These are phyloP conservation scores for Muscina levida DNA, from an alignment of 2,888 invertebrate species.

Conservation along the genomic window DNA sequence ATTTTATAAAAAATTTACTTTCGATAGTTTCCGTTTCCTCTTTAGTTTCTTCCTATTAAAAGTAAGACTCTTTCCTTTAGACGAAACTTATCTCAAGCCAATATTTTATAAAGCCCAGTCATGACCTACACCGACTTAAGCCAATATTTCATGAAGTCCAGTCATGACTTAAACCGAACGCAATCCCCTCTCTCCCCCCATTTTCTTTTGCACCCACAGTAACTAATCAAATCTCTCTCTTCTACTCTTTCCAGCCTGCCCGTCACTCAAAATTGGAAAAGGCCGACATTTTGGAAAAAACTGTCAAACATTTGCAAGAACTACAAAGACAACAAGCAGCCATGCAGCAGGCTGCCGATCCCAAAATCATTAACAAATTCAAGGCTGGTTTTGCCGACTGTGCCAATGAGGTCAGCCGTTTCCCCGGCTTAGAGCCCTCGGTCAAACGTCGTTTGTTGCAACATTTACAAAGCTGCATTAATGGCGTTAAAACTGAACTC, in stretches of 20 bases:
- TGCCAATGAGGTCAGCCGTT: conserved; percentile 89
- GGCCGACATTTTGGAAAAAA: conserved; percentile 96
- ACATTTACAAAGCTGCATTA: conserved; percentile 87
- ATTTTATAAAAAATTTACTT: too few species aligned
- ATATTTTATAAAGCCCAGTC: too few species aligned
- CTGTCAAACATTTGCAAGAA: conserved; percentile 94
- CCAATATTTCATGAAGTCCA: too few species aligned
- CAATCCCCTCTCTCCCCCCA: too few species aligned
- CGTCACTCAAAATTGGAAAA: conserved; percentile 97
- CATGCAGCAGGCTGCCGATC: conserved; percentile 90
- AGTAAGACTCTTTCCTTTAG: too few species aligned
- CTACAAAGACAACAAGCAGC: conserved; percentile 93
- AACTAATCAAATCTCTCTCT: conserved; percentile 30
- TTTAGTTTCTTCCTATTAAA: too few species aligned
- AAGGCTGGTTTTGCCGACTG: conserved; percentile 94
- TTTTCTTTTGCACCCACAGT: too few species aligned
- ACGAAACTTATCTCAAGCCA: too few species aligned
- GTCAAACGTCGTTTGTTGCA: conserved; percentile 87
- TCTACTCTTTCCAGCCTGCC: conserved; percentile 86
- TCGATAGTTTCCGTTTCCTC: too few species aligned
- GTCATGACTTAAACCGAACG: too few species aligned
- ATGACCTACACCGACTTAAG: too few species aligned
- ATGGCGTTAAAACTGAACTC: conserved; percentile 79
- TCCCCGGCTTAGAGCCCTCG: conserved; percentile 87
- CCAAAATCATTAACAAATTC: conserved; percentile 91